Evolutionary conservation across 2,113 vertebrate genomes (phyloP), one percentile per base, ranked within the genome.

Genomic region (Nematolebias whitei): DNA sequence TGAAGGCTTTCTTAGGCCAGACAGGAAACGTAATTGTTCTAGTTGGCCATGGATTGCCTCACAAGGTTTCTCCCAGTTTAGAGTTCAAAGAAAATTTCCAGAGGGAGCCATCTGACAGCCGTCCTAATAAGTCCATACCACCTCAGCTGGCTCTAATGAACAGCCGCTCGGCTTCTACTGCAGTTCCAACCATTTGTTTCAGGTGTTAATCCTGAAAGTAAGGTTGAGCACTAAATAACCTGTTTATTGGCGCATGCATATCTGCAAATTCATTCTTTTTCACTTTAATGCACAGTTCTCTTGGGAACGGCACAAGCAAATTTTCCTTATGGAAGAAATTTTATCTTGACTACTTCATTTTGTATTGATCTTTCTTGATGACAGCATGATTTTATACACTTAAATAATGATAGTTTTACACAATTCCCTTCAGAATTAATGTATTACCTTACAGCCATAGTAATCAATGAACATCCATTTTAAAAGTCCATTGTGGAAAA

Each of bases 11-110:
- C 71, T 63, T 23, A 40, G 40, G 9, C 59, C 71, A 82, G 49
- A 82, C 29, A 79, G 63, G 68, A 65, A 39, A 56, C 81, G 45
- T 79, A 61, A 84, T 84, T 63, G 74, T 68, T 59, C 54, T 53
- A 64, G 78, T 57, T 24, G 52, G 43, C 56, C 44, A 16, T 60
- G 29, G 48, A n/a, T 62, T 57, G 45, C 61, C 72, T 74, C 43
- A 14, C 4, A 38, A 54, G 73, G 71, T 68, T 78, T 64, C 62
- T 66, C 20, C 44, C 56, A 24, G 50, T 76, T 55, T 13, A 56
- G 48, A 73, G 44, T 83, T 83, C 67, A 78, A 78, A 78, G 71
- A 76, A 40, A 35, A 67, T n/a, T 20, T 59, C 61, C 62, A 70
- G 29, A 64, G 45, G 56, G 12, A 60, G 40, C 23, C 48, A 59